Evolutionary conservation across 2,888 invertebrate species (phyloP).

Genomic region (Caenorhabditis virilis): DNA sequence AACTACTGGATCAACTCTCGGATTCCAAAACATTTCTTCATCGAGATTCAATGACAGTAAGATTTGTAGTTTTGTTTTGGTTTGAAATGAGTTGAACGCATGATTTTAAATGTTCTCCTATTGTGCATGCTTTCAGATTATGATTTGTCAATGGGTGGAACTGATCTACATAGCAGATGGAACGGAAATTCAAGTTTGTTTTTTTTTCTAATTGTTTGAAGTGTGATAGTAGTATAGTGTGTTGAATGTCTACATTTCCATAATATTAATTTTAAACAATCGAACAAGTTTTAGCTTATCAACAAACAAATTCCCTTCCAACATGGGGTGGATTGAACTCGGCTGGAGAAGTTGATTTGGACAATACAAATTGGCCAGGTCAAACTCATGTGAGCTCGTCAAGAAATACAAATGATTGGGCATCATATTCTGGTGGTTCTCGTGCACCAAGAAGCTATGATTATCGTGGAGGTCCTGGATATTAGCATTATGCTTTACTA

Average conservation of each 20-base stretch:
- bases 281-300: constrained; percentile 1
- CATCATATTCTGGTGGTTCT: background rate
- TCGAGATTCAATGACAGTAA: background rate
- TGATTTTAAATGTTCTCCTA: background rate
- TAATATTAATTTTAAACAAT: no score
- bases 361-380: background rate
- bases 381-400: background rate
- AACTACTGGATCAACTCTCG: no score
- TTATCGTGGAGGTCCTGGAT: background rate
- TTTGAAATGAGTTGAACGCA: background rate
- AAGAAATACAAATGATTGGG: background rate
- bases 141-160: no score
- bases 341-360: constrained; percentile 1
- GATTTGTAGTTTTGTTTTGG: background rate
- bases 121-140: background rate
- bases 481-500: background rate
- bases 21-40: background rate
- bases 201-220: no score
- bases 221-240: no score
- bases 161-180: no score
- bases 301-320: background rate
- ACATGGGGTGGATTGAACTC: constrained; percentile 7
- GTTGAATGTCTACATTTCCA: no score
- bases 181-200: no score
- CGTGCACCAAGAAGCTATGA: background rate